phyloP scores from a whole-genome alignment of 1,140 invertebrate genomes.

The Metaphire vulgaris region DNA sequence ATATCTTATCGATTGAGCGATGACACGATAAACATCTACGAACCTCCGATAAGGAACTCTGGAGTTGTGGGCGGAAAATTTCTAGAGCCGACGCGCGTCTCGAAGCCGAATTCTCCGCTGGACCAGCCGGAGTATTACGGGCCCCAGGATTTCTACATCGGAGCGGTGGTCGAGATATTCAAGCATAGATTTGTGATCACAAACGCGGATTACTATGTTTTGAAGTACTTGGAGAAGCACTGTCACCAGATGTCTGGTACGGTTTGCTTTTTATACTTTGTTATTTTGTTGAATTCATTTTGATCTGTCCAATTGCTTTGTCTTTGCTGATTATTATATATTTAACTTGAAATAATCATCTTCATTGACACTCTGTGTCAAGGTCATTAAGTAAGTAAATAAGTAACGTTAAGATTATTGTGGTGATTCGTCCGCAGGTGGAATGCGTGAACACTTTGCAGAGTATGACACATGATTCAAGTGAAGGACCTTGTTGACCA shows the following conservation, averaged over 20 bases:
- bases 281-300: too few relatives aligned
- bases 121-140: conserved; percentile 50
- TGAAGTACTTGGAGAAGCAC: conserved; percentile 51
- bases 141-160: conserved; percentile 51
- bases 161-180: conserved; percentile 50
- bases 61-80: conserved; percentile 53
- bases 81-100: conserved; percentile 47
- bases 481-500: too few relatives aligned
- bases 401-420: too few relatives aligned
- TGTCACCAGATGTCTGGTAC: conserved; percentile 12
- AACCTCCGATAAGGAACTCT: conserved; percentile 50
- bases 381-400: too few relatives aligned
- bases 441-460: too few relatives aligned
- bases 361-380: too few relatives aligned
- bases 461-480: too few relatives aligned
- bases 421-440: too few relatives aligned
- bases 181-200: conserved; percentile 49
- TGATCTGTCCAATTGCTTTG: too few relatives aligned
- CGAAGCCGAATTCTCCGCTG: conserved; percentile 44
- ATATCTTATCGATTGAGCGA: conserved; percentile 50
- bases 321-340: too few relatives aligned
- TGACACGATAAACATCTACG: conserved; percentile 52
- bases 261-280: not conserved
- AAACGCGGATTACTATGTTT: conserved; percentile 49
- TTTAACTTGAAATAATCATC: too few relatives aligned